Conservation (phyloP, 2,113 vertebrate genomes). For the Pelecanoides urinatrix region DNA sequence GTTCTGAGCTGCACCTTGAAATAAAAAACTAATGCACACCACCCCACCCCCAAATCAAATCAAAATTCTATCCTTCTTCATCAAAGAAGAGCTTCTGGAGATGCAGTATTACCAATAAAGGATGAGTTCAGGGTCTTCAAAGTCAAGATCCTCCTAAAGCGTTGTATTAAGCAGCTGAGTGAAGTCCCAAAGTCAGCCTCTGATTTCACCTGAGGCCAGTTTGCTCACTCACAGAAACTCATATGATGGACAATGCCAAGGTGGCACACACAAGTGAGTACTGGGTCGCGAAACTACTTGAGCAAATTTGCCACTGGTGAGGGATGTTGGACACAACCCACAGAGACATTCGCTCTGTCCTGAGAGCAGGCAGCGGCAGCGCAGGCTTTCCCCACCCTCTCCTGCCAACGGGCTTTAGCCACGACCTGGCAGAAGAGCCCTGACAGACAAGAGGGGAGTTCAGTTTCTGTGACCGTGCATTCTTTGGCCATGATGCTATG, state of each 20-base stretch:
- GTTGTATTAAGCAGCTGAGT: not conserved
- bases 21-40: not conserved
- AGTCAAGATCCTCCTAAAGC: not conserved
- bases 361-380: not conserved
- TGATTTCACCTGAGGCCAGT: not conserved
- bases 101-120: not conserved
- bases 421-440: not conserved
- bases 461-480: not conserved
- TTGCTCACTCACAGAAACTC: not conserved
- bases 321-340: not conserved
- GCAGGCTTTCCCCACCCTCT: not conserved
- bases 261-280: accelerated
- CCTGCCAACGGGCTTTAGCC: not conserved
- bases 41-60: not conserved
- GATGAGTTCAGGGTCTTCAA: not conserved
- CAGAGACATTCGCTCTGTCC: not conserved
- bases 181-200: not conserved
- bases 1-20: not conserved
- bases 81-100: not conserved
- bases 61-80: not conserved
- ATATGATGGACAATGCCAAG: accelerated
- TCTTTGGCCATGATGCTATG: not conserved
- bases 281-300: not conserved
- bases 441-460: not conserved
- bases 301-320: not conserved